Evolutionary conservation across 2,113 vertebrate genomes (phyloP).

Genomic region (Cyanocitta stelleri): DNA sequence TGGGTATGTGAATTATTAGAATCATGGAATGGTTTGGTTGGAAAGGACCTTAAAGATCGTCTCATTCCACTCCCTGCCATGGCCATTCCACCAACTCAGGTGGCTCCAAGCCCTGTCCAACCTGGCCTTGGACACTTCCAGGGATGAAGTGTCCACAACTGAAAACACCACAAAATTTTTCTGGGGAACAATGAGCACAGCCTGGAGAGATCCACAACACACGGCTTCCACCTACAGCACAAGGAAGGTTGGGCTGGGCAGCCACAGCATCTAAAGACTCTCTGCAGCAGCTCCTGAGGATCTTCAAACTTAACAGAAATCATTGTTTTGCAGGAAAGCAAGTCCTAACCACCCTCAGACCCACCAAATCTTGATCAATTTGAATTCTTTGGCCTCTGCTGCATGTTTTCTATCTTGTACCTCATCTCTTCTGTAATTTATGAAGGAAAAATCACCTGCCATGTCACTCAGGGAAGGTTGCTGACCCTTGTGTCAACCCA

Average conservation of each 20-base stretch:
- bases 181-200: not conserved
- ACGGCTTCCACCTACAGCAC: not conserved
- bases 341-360: not conserved
- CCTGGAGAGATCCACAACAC: not conserved
- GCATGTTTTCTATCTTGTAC: not conserved
- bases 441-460: not conserved
- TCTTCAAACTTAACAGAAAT: not conserved
- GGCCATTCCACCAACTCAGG: not conserved
- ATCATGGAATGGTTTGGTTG: not conserved
- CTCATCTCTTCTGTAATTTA: not conserved
- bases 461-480: not conserved
- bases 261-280: not conserved
- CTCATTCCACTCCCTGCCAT: not conserved
- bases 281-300: not conserved
- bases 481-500: not conserved
- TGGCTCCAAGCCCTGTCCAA: not conserved
- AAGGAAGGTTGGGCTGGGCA: not conserved
- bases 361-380: fast-evolving
- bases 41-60: not conserved
- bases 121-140: not conserved
- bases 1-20: not conserved
- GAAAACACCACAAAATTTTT: not conserved
- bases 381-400: not conserved
- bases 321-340: not conserved
- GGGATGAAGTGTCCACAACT: not conserved